Conservation (phyloP, 37 sponge, comb jelly and placozoan species). For the Beroe forskalii region DNA sequence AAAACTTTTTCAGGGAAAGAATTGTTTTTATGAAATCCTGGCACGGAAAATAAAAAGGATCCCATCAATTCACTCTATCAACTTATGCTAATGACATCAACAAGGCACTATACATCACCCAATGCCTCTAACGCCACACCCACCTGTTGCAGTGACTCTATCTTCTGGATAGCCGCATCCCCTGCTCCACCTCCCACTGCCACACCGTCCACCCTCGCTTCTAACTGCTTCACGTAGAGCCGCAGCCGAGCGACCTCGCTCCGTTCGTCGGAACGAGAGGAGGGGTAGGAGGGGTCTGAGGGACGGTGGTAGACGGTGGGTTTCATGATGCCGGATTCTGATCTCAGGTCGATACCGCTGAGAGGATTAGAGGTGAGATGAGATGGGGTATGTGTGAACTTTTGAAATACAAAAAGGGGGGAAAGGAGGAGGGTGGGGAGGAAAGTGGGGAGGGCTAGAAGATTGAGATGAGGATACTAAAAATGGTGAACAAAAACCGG, state of each 20-base stretch:
- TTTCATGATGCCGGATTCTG: slow-evolving; percentile 24
- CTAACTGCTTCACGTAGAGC: slow-evolving; percentile 55
- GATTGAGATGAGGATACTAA: too few species aligned
- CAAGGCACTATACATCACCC: too few species aligned
- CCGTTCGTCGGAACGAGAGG: neutral
- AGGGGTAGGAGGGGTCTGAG: neutral
- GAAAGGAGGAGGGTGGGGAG: neutral
- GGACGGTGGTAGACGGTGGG: neutral
- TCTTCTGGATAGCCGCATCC: neutral
- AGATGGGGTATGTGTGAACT: too few species aligned
- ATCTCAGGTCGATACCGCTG: slow-evolving; percentile 59
- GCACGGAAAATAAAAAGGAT: too few species aligned
- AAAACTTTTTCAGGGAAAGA: too few species aligned
- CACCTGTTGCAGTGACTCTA: neutral
- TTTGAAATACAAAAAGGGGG: neutral
- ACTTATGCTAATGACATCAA: too few species aligned
- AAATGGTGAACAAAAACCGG: too few species aligned
- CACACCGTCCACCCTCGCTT: neutral
- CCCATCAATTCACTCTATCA: too few species aligned
- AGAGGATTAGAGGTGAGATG: neutral
- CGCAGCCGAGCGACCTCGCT: neutral
- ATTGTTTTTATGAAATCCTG: too few species aligned
- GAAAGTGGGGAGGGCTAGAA: neutral
- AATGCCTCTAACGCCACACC: too few species aligned
- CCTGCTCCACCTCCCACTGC: neutral